phyloP scores from a whole-genome alignment of 2,113 vertebrate species.

The Excalfactoria chinensis region DNA sequence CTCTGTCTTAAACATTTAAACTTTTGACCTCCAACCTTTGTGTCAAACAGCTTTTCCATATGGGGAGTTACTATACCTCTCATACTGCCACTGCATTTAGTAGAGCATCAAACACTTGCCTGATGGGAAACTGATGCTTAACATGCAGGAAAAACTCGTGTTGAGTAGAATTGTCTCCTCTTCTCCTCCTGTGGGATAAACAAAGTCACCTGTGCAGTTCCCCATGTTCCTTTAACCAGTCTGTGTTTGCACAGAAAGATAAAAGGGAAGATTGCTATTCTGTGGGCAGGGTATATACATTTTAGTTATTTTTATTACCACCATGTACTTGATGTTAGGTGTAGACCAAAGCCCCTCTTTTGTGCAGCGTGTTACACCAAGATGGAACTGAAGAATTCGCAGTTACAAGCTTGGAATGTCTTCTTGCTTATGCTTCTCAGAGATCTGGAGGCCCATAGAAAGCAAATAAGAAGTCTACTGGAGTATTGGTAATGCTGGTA shows the following conservation, averaged over 20 bases:
- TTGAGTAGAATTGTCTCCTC: neutral
- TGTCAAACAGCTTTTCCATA: conserved; percentile 73
- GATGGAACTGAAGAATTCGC: neutral
- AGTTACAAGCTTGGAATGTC: neutral
- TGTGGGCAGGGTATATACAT: neutral
- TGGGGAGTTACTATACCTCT: conserved; percentile 59
- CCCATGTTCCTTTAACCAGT: neutral
- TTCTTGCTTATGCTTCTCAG: neutral
- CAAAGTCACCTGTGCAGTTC: neutral
- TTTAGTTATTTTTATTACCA: neutral
- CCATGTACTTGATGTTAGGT: neutral
- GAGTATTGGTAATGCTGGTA: neutral
- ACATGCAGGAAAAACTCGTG: neutral
- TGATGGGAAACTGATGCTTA: conserved; percentile 44
- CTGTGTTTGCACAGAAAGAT: neutral
- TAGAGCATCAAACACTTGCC: conserved; percentile 16
- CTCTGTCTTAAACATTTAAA: conserved; percentile 77
- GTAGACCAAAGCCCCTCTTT: neutral
- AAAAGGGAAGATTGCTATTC: neutral
- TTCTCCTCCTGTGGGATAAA: neutral
- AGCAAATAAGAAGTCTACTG: neutral
- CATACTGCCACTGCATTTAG: conserved; percentile 16
- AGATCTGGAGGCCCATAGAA: neutral
- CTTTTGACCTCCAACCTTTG: conserved; percentile 81
- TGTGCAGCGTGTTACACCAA: neutral